phyloP scores from a whole-genome alignment of 2,113 vertebrate species.

The Nannobrachium achirus region DNA sequence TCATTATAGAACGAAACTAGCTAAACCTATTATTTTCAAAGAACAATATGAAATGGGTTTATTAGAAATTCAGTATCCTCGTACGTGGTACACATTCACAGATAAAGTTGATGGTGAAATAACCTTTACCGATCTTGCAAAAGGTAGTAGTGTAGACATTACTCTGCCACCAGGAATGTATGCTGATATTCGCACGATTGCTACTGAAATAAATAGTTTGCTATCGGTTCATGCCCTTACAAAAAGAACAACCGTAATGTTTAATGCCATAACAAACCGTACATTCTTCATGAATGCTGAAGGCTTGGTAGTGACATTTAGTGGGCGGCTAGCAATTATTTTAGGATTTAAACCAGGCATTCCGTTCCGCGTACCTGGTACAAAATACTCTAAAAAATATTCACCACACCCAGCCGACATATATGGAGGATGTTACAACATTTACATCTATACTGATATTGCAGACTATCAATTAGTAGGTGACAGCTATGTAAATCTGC shows the following conservation, averaged over 20 bases:
- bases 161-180: too few species aligned
- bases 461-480: background rate
- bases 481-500: background rate
- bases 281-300: background rate
- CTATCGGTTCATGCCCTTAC: background rate
- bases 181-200: background rate
- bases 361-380: background rate
- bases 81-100: background rate
- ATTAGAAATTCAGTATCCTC: background rate
- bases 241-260: background rate
- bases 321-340: background rate
- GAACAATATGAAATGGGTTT: background rate
- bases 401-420: background rate
- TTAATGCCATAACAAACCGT: background rate
- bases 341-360: background rate
- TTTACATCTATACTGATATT: background rate
- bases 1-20: slow-evolving; percentile 1
- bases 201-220: background rate
- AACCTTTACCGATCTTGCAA: background rate
- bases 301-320: background rate
- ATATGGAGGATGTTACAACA: background rate
- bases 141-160: background rate
- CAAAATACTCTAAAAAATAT: background rate
- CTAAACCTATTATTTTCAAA: background rate
- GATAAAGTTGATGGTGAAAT: background rate